These are phyloP conservation scores for Hyposmocoma kahamanoa DNA, from an alignment of 1,140 invertebrate genomes.

Conservation along the genomic window DNA sequence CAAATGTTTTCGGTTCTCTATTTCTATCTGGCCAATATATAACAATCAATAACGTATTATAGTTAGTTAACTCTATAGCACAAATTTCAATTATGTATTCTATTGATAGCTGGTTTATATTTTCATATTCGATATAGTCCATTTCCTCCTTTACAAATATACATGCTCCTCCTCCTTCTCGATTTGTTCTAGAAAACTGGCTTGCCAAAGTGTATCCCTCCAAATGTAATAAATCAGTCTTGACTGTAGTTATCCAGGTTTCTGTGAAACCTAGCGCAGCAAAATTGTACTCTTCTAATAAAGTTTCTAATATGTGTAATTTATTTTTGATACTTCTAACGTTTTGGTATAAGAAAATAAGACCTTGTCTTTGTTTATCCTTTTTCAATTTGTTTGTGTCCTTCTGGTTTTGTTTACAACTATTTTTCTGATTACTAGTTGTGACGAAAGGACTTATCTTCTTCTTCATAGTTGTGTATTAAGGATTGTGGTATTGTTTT, in stretches of 20 bases:
- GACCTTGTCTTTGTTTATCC: too few species aligned
- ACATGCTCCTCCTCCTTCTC: neutral
- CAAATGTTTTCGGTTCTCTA: neutral
- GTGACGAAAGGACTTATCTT: slow-evolving; percentile 2
- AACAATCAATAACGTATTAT: neutral
- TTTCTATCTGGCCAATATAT: neutral
- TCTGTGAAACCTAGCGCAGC: neutral
- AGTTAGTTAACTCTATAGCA: neutral
- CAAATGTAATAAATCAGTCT: neutral
- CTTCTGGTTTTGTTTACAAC: too few species aligned
- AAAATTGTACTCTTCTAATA: neutral
- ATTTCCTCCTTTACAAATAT: neutral
- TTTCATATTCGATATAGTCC: neutral
- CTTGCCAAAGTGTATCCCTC: neutral
- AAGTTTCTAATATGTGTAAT: neutral
- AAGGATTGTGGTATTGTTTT: neutral
- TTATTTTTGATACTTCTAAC: slow-evolving; percentile 1
- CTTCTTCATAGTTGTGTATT: too few species aligned
- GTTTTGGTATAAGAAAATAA: neutral
- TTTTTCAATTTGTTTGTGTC: too few species aligned
- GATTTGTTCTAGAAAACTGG: neutral
- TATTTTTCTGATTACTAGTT: too few species aligned
- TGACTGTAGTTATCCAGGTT: neutral
- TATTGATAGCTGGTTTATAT: neutral
- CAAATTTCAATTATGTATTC: slow-evolving; percentile 2